phyloP scores from a whole-genome alignment of 2,797 vertebrate genomes.

The Australoheros facetus region DNA sequence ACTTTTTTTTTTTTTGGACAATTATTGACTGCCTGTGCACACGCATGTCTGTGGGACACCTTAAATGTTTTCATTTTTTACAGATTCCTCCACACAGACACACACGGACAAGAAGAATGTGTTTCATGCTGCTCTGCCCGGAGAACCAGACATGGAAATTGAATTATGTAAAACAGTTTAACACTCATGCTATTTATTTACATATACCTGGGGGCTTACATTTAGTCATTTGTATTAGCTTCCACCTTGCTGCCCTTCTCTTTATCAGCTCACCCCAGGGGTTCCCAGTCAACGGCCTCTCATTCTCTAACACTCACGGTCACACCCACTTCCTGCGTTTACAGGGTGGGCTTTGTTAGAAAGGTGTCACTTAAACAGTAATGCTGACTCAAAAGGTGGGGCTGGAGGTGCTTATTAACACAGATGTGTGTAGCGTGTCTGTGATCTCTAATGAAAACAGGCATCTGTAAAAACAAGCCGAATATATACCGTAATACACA shows the following conservation, averaged over 20 bases:
- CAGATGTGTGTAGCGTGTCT: conserved; percentile 1
- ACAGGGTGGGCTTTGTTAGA: conserved; percentile 52
- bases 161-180: conserved; percentile 24
- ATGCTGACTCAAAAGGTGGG: conserved; percentile 30
- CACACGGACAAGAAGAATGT: background rate
- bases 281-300: conserved; percentile 13
- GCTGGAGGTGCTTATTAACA: conserved; percentile 34
- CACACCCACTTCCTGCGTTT: conserved; percentile 59
- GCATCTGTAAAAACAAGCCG: conserved; percentile 6
- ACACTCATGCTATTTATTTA: background rate
- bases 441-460: conserved; percentile 35
- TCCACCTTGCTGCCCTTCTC: background rate
- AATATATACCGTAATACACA: conserved; percentile 28
- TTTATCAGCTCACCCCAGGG: conserved; percentile 53
- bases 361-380: conserved; percentile 39
- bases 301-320: conserved; percentile 7
- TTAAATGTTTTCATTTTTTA: background rate
- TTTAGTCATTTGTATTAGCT: conserved; percentile 23
- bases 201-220: background rate
- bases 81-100: background rate
- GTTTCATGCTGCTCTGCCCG: background rate
- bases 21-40: background rate
- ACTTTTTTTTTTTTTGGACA: background rate
- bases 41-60: background rate
- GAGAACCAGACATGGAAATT: conserved; percentile 11